Percentiles rank a stretch among this genome's conserved stretches.
phyloP scores from a whole-genome alignment of 2,113 vertebrate species.

The Sylvietta virens region DNA sequence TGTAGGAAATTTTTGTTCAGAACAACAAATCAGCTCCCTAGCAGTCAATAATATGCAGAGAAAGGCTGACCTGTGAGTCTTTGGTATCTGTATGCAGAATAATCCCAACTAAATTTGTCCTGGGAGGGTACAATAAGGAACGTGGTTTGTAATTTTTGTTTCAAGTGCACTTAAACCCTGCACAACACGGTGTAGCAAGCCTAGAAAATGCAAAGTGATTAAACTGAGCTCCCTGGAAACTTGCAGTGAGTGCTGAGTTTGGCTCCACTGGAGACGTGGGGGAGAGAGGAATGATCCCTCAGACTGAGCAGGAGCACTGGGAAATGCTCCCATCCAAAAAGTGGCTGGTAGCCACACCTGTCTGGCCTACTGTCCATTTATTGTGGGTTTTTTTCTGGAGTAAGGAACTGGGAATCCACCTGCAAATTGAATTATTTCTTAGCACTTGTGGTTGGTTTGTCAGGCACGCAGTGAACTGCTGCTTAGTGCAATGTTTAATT shows the following conservation, averaged over 20 bases:
- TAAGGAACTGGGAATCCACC: not conserved
- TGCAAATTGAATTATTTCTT: not conserved
- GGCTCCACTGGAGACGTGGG: not conserved
- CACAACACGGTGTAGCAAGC: not conserved
- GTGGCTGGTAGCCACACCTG: not conserved
- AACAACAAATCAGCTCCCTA: not conserved
- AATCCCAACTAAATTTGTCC: not conserved
- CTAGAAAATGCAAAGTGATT: not conserved
- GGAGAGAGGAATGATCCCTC: not conserved
- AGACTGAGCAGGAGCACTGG: not conserved
- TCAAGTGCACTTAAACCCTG: not conserved
- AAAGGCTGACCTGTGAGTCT: not conserved
- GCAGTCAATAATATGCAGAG: not conserved
- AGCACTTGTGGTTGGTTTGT: not conserved
- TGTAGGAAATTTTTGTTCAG: not conserved
- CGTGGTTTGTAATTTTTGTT: not conserved
- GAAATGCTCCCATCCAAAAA: not conserved
- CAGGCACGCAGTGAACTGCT: not conserved
- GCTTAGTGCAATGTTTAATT: not conserved
- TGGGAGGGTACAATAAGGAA: not conserved
- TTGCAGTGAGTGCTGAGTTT: not conserved
- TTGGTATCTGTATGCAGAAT: not conserved
- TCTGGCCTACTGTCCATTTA: not conserved
- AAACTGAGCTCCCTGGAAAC: not conserved
- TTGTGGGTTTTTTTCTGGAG: not conserved